phyloP scores from a whole-genome alignment of 2,113 vertebrate species.

The Procavia capensis region DNA sequence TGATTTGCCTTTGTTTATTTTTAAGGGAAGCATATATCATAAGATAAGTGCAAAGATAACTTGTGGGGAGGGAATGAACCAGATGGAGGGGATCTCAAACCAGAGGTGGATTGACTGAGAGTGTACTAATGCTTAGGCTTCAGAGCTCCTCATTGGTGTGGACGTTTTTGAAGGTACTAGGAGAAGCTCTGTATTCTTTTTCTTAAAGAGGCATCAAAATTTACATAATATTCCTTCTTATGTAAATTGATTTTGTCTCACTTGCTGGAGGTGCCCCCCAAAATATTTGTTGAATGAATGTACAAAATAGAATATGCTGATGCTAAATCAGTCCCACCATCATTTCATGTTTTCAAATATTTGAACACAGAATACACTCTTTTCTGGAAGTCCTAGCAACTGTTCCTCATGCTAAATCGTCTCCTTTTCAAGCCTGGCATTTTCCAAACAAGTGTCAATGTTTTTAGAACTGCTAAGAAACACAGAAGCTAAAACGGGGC shows the following conservation, averaged over 20 bases:
- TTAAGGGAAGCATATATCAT: neutral
- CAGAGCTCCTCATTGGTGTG: too few species aligned
- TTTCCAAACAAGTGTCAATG: neutral
- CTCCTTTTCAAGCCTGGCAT: neutral
- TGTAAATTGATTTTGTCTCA: neutral
- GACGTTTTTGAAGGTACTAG: neutral
- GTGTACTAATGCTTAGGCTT: neutral
- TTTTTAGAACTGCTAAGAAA: neutral
- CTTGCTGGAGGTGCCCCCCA: neutral
- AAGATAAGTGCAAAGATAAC: neutral
- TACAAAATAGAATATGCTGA: too few species aligned
- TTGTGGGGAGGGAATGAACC: neutral
- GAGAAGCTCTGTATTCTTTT: neutral
- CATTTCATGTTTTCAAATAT: neutral
- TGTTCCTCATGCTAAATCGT: too few species aligned
- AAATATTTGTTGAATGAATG: neutral
- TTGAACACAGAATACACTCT: too few species aligned
- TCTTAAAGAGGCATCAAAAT: neutral
- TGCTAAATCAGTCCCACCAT: accelerated
- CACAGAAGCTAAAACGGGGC: neutral
- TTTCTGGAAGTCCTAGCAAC: neutral
- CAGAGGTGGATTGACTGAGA: neutral
- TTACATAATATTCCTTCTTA: neutral
- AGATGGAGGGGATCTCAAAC: too few species aligned
- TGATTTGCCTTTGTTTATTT: neutral